Evolutionary conservation across 2,888 invertebrate species (phyloP).

Genomic region (Smittia aterrima): DNA sequence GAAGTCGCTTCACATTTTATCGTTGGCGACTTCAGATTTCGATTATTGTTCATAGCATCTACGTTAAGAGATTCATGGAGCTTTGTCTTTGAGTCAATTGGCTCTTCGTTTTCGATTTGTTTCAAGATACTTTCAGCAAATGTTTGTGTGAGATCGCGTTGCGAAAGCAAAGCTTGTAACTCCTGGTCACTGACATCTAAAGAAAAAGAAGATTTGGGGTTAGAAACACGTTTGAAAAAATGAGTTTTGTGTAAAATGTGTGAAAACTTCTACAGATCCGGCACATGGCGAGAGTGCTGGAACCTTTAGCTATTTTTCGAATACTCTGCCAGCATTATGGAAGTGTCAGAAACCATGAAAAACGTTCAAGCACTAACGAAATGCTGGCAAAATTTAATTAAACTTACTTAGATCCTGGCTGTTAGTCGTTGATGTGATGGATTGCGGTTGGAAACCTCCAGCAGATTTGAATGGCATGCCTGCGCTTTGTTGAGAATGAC

Average conservation of each 20-base stretch:
- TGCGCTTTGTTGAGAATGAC: slow-evolving; percentile 54
- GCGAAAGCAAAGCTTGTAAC: slow-evolving; percentile 68
- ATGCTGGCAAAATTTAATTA: not conserved
- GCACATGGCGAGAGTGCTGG: not conserved
- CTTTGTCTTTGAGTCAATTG: slow-evolving; percentile 56
- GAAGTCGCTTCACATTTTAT: slow-evolving; percentile 54
- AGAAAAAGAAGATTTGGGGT: slow-evolving; percentile 38
- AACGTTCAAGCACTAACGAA: slow-evolving; percentile 28
- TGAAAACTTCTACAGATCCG: slow-evolving; percentile 18
- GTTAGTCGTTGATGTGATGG: slow-evolving; percentile 46
- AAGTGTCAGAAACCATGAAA: slow-evolving; percentile 18
- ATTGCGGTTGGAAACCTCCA: slow-evolving; percentile 47
- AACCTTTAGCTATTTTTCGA: slow-evolving; percentile 45
- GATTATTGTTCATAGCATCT: slow-evolving; percentile 31
- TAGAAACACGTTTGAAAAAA: slow-evolving; percentile 18
- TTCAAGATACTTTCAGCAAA: slow-evolving; percentile 85
- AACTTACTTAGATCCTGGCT: slow-evolving; percentile 38
- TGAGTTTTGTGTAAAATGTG: not conserved
- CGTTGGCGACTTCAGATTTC: slow-evolving; percentile 45
- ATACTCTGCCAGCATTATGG: slow-evolving; percentile 35
- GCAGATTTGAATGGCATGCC: slow-evolving; percentile 57
- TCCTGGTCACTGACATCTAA: slow-evolving; percentile 67
- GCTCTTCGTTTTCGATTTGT: slow-evolving; percentile 74
- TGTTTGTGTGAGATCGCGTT: slow-evolving; percentile 71
- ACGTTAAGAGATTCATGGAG: slow-evolving; percentile 43